A percentile compares a stretch with the other conserved stretches of the same genome.
Conservation (phyloP, 2,888 invertebrate genomes). For the Lagria hirta region DNA sequence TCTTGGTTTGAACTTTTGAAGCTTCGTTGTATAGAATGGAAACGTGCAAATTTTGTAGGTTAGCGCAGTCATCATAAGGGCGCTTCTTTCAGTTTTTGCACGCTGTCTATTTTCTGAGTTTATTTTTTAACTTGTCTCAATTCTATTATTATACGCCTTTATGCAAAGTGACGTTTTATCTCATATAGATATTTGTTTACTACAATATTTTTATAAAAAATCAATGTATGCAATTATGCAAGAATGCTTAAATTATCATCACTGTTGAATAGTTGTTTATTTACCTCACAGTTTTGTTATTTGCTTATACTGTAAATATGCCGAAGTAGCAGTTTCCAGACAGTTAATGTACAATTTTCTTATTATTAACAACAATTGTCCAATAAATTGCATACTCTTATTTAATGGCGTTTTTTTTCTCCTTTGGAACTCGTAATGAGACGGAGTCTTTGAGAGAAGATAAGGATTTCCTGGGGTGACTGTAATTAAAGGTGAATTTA, state of each 20-base stretch:
- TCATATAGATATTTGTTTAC: constrained; percentile 27
- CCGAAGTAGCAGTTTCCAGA: constrained; percentile 24
- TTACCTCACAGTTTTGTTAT: constrained; percentile 22
- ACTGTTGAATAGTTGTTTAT: constrained; percentile 15
- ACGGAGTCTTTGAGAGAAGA: constrained; percentile 1
- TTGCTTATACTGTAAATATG: constrained; percentile 26
- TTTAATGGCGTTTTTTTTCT: constrained; percentile 17
- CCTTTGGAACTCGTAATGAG: background rate
- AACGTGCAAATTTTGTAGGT: constrained; percentile 8
- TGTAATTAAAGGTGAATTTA: constrained; percentile 25
- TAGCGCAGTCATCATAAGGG: constrained; percentile 1
- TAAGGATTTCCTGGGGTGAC: constrained; percentile 4
- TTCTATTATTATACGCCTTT: constrained; percentile 22
- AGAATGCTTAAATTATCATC: constrained; percentile 19
- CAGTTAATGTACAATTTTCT: constrained; percentile 27
- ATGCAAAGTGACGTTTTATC: constrained; percentile 22
- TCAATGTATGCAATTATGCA: constrained; percentile 30
- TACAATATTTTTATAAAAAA: constrained; percentile 31
- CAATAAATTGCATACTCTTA: constrained; percentile 31
- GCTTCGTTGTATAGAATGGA: constrained; percentile 10
- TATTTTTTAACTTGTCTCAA: constrained; percentile 8
- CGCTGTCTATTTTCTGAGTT: constrained; percentile 6
- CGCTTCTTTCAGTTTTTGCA: constrained; percentile 11
- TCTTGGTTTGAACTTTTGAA: too few relatives aligned
- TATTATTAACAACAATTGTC: constrained; percentile 27